Evolutionary conservation across 1,140 invertebrate genomes (phyloP).

Genomic region (Rhizoglyphus robini): DNA sequence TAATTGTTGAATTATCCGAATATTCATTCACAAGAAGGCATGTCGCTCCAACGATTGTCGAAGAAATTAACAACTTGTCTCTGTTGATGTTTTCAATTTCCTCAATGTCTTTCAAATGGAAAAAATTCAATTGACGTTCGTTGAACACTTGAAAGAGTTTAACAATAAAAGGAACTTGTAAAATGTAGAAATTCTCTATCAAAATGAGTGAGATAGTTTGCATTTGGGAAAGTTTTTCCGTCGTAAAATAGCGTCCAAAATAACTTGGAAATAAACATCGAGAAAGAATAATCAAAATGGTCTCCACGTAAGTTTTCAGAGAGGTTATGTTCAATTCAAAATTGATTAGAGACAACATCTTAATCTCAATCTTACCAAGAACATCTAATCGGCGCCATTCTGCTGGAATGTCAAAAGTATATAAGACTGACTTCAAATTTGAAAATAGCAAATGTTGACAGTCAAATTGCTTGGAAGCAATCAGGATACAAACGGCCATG

Average conservation of each 20-base stretch:
- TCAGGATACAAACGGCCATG: constrained; percentile 8
- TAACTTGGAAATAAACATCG: not conserved
- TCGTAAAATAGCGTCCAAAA: not conserved
- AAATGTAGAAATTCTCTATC: not conserved
- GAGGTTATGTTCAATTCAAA: not conserved
- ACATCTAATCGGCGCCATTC: not conserved
- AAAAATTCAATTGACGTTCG: not conserved
- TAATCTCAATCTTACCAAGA: not conserved
- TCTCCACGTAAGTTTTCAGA: not conserved
- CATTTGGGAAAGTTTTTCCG: not conserved
- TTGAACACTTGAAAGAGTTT: not conserved
- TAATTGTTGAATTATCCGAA: not conserved
- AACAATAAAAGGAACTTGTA: not conserved
- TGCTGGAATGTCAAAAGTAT: not conserved
- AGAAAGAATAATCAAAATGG: not conserved
- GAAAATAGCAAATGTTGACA: not conserved
- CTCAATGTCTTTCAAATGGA: not conserved
- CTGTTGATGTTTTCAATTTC: not conserved
- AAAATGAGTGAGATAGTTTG: not conserved
- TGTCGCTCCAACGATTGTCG: not conserved
- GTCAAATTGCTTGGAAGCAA: not conserved
- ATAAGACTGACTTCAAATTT: not conserved
- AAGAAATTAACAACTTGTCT: not conserved
- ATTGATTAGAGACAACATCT: not conserved
- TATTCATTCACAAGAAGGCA: not conserved